Evolutionary conservation across 1,140 invertebrate species (phyloP), one percentile per base, ranked within the genome.

Genomic region (Wiebesia pumilae): DNA sequence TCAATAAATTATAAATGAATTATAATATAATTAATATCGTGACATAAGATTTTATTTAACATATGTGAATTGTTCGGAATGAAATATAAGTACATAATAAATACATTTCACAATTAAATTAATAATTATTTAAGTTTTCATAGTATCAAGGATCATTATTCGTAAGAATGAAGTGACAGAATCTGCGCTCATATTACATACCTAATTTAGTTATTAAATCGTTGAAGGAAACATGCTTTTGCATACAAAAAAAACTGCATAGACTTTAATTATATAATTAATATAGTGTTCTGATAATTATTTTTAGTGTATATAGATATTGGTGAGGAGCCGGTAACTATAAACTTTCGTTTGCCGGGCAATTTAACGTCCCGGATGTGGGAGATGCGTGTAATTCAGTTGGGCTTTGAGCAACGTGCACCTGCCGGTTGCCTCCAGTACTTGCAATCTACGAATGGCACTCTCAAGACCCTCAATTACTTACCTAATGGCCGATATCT

Each of bases 401-500:
- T 97, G 88, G 96, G 95, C 1, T 97, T 97, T 54, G 95, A 95
- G 16, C 94, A 97, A 87, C 93, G 96, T 12, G 96, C 96, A 0
- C 97, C 97, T 0, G 94, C 95, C 33, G 96, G 96, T 38, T 97
- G 97, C 90, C 91, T 97, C 27, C 97, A 97, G 90, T 97, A 97
- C 90, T 95, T 95, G 89, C 95, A 95, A 3, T 94, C 94, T 24
- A 81, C 90, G 6, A 95, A 95, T 88, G 96, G 96, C 38, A 95
- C 95, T 3, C 93, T 97, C 67, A 95, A 96, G 90, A 97, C 96
- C 0, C 95, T 97, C 90, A 97, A 97, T 91, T 97, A 96, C 90
- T 95, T 97, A 1, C 95, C 96, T 4, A 97, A 97, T 90, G 97
- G 97, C 0, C 94, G 97, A 4, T 96, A 97, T 88, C 91, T 97